Conservation (phyloP, 2,797 vertebrate species). For the Babyrousa celebensis region DNA sequence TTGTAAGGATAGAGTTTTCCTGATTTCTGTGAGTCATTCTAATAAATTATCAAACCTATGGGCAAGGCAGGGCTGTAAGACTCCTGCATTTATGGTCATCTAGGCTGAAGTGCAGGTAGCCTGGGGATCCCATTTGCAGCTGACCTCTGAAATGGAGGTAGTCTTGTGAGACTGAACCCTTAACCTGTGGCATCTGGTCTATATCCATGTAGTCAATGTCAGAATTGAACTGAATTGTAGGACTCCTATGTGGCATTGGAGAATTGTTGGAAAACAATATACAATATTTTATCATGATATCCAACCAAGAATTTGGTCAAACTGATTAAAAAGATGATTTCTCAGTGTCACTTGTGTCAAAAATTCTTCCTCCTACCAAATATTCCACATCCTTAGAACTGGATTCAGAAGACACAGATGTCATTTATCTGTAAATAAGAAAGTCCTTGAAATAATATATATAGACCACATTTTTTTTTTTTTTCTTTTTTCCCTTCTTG, state of each 20-base stretch:
- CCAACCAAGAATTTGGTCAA: neutral
- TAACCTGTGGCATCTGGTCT: neutral
- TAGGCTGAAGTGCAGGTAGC: neutral
- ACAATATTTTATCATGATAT: neutral
- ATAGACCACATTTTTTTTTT: neutral
- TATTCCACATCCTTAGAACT: neutral
- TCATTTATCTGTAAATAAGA: neutral
- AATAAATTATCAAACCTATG: neutral
- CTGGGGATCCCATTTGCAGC: neutral
- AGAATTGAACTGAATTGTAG: neutral
- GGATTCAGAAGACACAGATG: neutral
- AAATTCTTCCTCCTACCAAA: neutral
- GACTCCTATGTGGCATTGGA: neutral
- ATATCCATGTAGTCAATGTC: neutral
- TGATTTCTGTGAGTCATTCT: neutral
- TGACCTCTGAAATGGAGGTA: neutral
- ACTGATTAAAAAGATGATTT: neutral
- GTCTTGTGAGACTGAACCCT: neutral
- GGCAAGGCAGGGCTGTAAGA: neutral
- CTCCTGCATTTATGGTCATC: neutral
- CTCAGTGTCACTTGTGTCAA: neutral
- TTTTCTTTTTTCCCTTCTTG: neutral
- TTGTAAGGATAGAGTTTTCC: neutral
- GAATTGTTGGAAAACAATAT: neutral
- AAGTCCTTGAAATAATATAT: neutral